Evolutionary conservation across 2,888 invertebrate genomes (phyloP).

Genomic region (Ormia ochracea): DNA sequence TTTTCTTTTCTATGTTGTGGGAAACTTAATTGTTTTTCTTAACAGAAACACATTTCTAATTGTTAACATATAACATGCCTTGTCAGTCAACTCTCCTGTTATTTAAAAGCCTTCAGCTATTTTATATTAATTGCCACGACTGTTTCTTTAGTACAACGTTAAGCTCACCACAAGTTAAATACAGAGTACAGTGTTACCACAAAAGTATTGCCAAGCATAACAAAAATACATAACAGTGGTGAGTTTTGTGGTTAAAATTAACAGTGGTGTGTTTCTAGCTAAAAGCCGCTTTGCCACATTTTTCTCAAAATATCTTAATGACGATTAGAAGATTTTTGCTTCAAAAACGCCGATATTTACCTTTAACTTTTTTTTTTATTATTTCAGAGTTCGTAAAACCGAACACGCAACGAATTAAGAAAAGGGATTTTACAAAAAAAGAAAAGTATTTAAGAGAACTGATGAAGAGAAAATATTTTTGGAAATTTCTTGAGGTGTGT

Average conservation of each 20-base stretch:
- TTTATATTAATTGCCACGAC: not conserved
- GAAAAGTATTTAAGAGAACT: no score
- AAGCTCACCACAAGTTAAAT: constrained; percentile 3
- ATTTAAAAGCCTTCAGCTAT: not conserved
- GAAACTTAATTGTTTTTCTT: constrained; percentile 16
- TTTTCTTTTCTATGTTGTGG: constrained; percentile 2
- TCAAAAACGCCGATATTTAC: no score
- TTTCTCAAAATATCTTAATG: no score
- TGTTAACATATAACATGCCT: not conserved
- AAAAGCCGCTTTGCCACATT: no score
- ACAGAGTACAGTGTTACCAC: not conserved
- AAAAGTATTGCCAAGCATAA: not conserved
- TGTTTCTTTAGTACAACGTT: not conserved
- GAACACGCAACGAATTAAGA: no score
- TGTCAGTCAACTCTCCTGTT: no score
- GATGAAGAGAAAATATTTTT: no score
- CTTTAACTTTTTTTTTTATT: no score
- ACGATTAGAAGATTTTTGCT: no score
- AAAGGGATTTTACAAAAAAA: no score
- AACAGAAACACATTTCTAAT: not conserved
- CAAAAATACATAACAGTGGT: not conserved
- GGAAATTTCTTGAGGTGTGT: no score
- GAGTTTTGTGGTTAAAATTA: not conserved
- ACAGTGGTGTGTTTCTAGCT: not conserved
- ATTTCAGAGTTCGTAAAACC: no score